Percentiles rank a stretch among this genome's conserved stretches.
Conservation (phyloP, 2,888 invertebrate species). For the Uropetala carovei region DNA sequence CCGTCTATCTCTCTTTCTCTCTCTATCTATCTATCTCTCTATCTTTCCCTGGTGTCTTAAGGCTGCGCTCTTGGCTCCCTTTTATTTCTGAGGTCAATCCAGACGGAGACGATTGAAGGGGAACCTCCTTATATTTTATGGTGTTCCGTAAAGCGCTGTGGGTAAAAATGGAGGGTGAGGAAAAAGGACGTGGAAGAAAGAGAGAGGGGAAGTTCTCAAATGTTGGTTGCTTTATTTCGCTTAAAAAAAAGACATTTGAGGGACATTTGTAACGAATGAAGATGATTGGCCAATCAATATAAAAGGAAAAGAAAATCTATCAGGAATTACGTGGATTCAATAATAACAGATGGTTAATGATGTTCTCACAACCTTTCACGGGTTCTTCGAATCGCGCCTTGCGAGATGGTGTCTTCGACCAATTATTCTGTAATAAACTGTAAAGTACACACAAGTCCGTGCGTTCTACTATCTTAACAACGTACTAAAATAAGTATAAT, state of each 20-base stretch:
- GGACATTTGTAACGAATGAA: neutral
- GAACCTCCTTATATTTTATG: conserved; percentile 49
- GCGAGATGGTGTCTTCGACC: no score
- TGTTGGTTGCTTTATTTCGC: neutral
- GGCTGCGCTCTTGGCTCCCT: conserved; percentile 7
- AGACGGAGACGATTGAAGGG: conserved; percentile 35
- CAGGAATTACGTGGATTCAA: no score
- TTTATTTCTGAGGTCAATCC: conserved; percentile 47
- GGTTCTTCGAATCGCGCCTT: no score
- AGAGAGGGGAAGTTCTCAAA: neutral
- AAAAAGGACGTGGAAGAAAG: neutral
- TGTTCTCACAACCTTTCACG: no score
- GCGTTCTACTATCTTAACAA: no score
- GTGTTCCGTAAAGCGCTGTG: conserved; percentile 33
- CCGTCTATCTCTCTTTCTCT: neutral
- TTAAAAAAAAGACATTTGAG: neutral
- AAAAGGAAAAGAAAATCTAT: no score
- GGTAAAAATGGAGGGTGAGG: neutral
- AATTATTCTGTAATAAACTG: no score
- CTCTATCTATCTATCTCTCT: neutral
- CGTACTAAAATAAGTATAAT: no score
- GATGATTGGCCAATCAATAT: neutral
- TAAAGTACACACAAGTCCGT: no score
- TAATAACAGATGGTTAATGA: no score
- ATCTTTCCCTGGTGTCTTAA: conserved; percentile 22